These are phyloP conservation scores for Botrylloides violaceus DNA, from an alignment of 23 tunicate genomes.

Conservation along the genomic window DNA sequence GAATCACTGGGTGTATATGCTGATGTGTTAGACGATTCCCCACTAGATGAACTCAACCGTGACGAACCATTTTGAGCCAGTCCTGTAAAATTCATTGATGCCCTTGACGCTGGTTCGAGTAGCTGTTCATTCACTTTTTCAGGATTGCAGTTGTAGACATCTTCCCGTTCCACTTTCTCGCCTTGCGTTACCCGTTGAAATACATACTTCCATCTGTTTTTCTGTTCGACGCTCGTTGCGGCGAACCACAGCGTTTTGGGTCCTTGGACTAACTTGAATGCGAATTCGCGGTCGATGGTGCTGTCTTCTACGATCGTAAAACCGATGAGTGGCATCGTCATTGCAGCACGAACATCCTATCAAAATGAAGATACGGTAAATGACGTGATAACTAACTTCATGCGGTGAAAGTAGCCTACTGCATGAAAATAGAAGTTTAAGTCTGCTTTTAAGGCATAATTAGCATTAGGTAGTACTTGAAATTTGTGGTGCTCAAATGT, in stretches of 20 bases:
- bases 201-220: slow-evolving; percentile 74
- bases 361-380: too few species aligned
- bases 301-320: slow-evolving; percentile 31
- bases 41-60: slow-evolving; percentile 21
- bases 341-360: slow-evolving; percentile 79
- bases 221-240: slow-evolving; percentile 21
- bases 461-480: too few species aligned
- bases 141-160: slow-evolving; percentile 13
- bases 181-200: slow-evolving; percentile 53
- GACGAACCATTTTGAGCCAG: slow-evolving; percentile 2
- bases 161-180: slow-evolving; percentile 47
- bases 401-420: too few species aligned
- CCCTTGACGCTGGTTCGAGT: background rate
- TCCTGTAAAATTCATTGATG: background rate
- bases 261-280: slow-evolving; percentile 64
- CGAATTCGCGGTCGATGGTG: slow-evolving; percentile 53
- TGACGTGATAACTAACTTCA: too few species aligned
- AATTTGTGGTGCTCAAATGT: too few species aligned
- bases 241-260: slow-evolving; percentile 48
- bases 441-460: too few species aligned
- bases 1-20: background rate
- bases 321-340: slow-evolving; percentile 86
- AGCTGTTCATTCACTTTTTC: background rate
- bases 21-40: slow-evolving; percentile 7
- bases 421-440: too few species aligned